Evolutionary conservation across 2,113 vertebrate species (phyloP).

Genomic region (Ceyx margarethae): DNA sequence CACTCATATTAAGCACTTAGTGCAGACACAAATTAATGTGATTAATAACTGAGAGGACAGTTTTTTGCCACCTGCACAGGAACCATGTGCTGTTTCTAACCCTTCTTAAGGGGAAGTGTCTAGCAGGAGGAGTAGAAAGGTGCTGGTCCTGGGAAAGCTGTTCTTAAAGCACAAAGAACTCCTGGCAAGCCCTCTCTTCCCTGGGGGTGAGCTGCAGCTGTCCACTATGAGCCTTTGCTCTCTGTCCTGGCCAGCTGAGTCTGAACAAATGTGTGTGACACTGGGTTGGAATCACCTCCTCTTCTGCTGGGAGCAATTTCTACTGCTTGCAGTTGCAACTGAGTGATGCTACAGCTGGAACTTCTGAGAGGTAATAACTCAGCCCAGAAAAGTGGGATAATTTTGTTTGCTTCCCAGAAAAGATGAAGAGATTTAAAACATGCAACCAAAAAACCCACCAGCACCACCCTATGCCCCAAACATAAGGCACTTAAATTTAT

Average conservation of each 20-base stretch:
- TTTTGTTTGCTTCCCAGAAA: background rate
- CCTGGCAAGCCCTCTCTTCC: background rate
- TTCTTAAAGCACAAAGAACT: background rate
- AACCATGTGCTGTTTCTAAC: background rate
- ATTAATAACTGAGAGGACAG: background rate
- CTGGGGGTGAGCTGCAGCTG: background rate
- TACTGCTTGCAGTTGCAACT: background rate
- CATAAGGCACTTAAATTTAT: background rate
- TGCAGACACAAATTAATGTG: background rate
- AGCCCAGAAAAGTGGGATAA: background rate
- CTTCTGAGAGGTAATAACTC: background rate
- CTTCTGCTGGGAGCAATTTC: background rate
- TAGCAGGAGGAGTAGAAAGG: background rate
- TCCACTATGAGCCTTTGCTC: background rate
- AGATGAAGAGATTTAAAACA: background rate
- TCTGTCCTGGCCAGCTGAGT: background rate
- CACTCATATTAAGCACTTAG: background rate
- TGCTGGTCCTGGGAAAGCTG: background rate
- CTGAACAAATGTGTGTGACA: background rate
- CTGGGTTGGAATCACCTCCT: background rate
- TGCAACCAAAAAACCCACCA: background rate
- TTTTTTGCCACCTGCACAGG: background rate
- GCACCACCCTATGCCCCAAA: slow-evolving; percentile 13
- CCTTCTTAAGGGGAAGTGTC: background rate
- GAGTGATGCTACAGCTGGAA: background rate